Percentiles rank a stretch among this genome's conserved stretches.
These are phyloP conservation scores for Lepidurus packardi DNA, from an alignment of 1,140 invertebrate species.

Conservation along the genomic window DNA sequence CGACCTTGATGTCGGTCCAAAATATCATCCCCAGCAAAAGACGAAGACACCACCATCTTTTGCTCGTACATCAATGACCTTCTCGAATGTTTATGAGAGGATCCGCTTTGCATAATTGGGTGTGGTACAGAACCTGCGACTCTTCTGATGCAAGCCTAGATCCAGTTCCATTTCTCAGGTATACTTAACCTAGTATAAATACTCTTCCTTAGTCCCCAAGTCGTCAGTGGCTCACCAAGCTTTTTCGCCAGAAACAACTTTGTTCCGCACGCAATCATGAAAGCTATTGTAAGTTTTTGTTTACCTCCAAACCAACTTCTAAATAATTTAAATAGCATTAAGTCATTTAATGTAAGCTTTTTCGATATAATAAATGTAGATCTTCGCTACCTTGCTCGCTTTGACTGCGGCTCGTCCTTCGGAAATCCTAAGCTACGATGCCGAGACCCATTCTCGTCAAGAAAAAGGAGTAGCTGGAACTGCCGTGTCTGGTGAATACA, in stretches of 20 bases:
- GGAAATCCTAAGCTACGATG: conserved; percentile 29
- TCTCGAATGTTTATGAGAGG: background rate
- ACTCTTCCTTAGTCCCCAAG: background rate
- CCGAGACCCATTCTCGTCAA: background rate
- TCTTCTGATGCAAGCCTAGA: background rate
- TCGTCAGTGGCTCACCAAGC: conserved; percentile 13
- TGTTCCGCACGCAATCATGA: conserved; percentile 1
- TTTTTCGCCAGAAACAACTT: background rate
- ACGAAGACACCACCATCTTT: background rate
- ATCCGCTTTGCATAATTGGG: conserved; percentile 4
- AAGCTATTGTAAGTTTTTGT: background rate
- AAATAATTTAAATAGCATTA: background rate
- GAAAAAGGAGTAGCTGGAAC: conserved; percentile 26
- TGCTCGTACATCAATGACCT: background rate
- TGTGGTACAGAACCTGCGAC: background rate
- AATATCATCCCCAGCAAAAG: background rate
- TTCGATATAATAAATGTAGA: background rate
- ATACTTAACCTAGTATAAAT: background rate
- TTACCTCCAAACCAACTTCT: background rate
- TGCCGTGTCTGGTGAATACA: conserved; percentile 23
- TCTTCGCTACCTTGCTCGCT: background rate
- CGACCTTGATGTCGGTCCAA: background rate
- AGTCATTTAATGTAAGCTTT: background rate
- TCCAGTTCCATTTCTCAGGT: conserved; percentile 13
- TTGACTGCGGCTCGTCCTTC: conserved; percentile 16